Percentiles rank a stretch among this genome's conserved stretches.
Conservation (phyloP, 2,113 vertebrate species). For the Clinocottus analis region DNA sequence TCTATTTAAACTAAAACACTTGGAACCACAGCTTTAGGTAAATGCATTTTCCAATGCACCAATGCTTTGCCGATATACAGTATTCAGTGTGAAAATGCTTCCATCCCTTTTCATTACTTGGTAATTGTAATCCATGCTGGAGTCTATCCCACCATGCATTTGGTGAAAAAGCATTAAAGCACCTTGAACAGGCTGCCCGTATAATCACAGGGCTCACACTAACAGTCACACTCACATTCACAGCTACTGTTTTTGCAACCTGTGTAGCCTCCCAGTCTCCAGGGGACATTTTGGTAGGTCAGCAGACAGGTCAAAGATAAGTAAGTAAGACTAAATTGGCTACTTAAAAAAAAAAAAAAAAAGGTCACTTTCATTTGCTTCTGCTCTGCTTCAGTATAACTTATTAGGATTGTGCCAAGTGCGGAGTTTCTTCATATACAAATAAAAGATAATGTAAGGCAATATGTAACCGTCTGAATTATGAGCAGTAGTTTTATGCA, state of each 20-base stretch:
- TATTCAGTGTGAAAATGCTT: background rate
- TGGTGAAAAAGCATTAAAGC: background rate
- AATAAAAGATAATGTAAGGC: background rate
- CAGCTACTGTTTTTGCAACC: constrained; percentile 8
- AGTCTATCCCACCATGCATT: constrained; percentile 2
- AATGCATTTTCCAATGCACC: background rate
- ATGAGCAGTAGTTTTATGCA: constrained; percentile 13
- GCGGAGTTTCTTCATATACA: background rate
- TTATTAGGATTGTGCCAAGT: constrained; percentile 5
- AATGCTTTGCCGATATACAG: background rate
- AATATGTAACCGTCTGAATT: constrained; percentile 1
- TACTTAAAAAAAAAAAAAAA: constrained; percentile 20
- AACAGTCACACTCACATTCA: constrained; percentile 7
- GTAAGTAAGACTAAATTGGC: constrained; percentile 11
- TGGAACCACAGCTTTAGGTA: background rate
- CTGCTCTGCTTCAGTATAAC: background rate
- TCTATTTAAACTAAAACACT: background rate
- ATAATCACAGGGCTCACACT: constrained; percentile 15
- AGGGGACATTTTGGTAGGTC: constrained; percentile 13
- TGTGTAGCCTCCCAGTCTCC: constrained; percentile 4
- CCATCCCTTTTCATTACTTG: constrained; percentile 8
- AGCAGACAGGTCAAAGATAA: constrained; percentile 23
- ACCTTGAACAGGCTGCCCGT: background rate
- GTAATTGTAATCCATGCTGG: background rate
- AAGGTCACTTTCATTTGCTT: constrained; percentile 15